phyloP scores from a whole-genome alignment of 2,888 invertebrate genomes.

The Callyntrura sp. region DNA sequence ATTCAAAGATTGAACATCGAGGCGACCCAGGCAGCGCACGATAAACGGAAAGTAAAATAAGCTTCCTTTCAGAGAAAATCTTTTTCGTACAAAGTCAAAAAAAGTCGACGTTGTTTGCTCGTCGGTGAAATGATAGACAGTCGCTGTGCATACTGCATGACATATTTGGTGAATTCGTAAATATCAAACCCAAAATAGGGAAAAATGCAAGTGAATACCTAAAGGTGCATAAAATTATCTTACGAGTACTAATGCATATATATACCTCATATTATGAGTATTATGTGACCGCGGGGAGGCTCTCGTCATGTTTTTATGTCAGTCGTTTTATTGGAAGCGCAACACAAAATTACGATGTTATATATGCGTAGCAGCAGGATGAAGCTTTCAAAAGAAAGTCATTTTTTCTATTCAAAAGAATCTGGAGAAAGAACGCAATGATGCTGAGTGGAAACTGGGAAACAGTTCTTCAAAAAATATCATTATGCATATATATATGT shows the following conservation, averaged over 20 bases:
- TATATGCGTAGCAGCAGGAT: background rate
- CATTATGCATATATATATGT: background rate
- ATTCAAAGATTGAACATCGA: background rate
- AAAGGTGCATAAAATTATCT: background rate
- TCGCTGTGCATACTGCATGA: background rate
- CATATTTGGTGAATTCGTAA: background rate
- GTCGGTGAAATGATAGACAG: background rate
- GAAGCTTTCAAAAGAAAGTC: conserved; percentile 1
- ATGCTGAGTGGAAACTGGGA: conserved; percentile 8
- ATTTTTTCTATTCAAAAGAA: background rate
- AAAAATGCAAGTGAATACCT: background rate
- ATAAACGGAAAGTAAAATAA: background rate
- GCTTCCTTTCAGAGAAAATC: background rate
- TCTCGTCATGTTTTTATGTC: background rate
- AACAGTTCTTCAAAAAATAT: conserved; percentile 25
- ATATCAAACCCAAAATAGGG: no score
- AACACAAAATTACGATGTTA: background rate
- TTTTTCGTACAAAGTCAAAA: background rate
- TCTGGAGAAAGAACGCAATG: background rate
- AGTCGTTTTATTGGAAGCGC: background rate
- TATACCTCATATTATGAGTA: no score
- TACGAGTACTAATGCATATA: no score
- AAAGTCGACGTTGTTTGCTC: background rate
- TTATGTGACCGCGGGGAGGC: no score
- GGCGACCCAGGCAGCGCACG: background rate